Conservation (phyloP, 2,888 invertebrate genomes). For the Tromatobia lineatoria region DNA sequence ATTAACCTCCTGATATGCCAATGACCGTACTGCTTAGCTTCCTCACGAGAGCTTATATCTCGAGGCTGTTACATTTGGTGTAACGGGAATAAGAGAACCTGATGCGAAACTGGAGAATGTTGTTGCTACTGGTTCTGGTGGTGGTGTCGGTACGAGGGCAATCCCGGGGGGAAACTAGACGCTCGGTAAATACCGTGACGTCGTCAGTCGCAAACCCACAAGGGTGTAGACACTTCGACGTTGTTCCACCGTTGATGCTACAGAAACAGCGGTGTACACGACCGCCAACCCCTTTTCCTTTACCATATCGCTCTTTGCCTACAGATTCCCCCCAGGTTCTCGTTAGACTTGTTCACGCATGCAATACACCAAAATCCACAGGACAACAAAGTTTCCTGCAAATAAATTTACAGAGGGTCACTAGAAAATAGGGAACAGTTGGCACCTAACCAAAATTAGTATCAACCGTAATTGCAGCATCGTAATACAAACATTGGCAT, state of each 20-base stretch:
- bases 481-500: neutral
- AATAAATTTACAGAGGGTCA: constrained; percentile 17
- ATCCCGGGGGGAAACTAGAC: constrained; percentile 57
- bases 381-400: constrained; percentile 42
- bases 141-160: neutral
- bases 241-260: constrained; percentile 59
- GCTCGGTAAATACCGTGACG: constrained; percentile 67
- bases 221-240: constrained; percentile 37
- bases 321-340: constrained; percentile 24
- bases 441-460: constrained; percentile 41
- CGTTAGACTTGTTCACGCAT: constrained; percentile 68
- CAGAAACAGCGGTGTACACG: constrained; percentile 33
- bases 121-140: constrained; percentile 40
- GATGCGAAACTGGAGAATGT: constrained; percentile 58
- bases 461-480: constrained; percentile 23
- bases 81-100: constrained; percentile 34
- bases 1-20: neutral
- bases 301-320: constrained; percentile 24
- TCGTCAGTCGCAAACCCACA: constrained; percentile 48
- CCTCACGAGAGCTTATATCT: constrained; percentile 4
- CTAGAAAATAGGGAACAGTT: constrained; percentile 35
- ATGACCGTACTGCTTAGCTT: neutral
- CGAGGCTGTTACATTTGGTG: constrained; percentile 43
- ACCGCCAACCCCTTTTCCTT: constrained; percentile 8
- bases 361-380: constrained; percentile 55